Conservation (phyloP, 2,797 vertebrate genomes). For the Spea hammondii region DNA sequence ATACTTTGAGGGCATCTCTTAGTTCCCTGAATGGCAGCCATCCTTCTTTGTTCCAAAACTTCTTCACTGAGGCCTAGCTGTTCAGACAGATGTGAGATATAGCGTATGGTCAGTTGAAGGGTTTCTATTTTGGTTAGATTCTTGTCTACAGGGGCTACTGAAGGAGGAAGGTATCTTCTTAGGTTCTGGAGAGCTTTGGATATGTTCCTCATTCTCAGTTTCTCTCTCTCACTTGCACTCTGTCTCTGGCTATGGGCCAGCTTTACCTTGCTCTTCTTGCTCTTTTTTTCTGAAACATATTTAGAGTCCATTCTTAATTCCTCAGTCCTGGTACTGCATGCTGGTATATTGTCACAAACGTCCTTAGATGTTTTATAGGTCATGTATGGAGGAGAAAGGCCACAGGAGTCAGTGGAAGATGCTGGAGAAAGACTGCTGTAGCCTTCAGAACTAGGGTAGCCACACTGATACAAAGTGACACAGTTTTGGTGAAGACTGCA, state of each 20-base stretch:
- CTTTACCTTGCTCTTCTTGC: conserved; percentile 55
- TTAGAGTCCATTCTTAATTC: neutral
- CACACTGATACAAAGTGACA: conserved; percentile 59
- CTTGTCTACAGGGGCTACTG: conserved; percentile 72
- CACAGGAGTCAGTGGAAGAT: conserved; percentile 70
- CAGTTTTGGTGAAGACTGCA: conserved; percentile 60
- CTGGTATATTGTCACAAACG: conserved; percentile 51
- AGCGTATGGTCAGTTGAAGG: conserved; percentile 70
- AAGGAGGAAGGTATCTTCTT: conserved; percentile 73
- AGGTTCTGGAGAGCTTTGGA: conserved; percentile 74
- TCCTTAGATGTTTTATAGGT: conserved; percentile 46
- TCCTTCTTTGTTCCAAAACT: conserved; percentile 60
- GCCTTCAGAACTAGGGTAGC: conserved; percentile 66
- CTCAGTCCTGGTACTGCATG: neutral
- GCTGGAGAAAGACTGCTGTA: conserved; percentile 71
- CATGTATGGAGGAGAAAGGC: conserved; percentile 61
- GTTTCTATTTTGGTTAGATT: conserved; percentile 82
- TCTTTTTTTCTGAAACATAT: conserved; percentile 12
- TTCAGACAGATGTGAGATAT: conserved; percentile 69
- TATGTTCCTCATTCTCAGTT: conserved; percentile 78
- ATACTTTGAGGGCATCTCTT: conserved; percentile 63
- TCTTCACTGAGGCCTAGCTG: conserved; percentile 73
- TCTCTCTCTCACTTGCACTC: conserved; percentile 74
- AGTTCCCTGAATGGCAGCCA: conserved; percentile 56
- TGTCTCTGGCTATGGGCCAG: conserved; percentile 68